A percentile compares a stretch with the other conserved stretches of the same genome.
Conservation (phyloP, 1,140 invertebrate species). For the Himalopsyche phryganea region DNA sequence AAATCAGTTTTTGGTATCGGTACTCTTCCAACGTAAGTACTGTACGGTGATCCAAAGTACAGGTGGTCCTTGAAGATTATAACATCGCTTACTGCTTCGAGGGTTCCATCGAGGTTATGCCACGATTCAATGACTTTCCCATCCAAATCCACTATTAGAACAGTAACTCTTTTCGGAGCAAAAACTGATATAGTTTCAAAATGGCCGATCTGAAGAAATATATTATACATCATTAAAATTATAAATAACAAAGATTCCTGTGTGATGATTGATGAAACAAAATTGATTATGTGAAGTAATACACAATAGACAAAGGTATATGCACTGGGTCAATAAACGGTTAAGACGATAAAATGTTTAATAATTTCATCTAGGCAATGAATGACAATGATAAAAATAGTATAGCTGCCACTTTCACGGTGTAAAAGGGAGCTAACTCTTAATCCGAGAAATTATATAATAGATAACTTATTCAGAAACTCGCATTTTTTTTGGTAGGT, state of each 20-base stretch:
- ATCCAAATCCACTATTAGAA: constrained; percentile 59
- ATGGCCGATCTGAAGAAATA: constrained; percentile 47
- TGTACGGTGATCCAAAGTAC: constrained; percentile 58
- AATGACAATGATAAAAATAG: no score
- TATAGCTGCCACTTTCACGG: no score
- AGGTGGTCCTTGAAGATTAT: constrained; percentile 46
- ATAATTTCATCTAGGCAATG: no score
- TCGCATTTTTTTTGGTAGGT: no score
- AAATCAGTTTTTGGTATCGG: constrained; percentile 48
- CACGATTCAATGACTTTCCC: constrained; percentile 63
- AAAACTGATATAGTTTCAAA: constrained; percentile 39
- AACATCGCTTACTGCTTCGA: constrained; percentile 52
- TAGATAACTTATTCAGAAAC: no score
- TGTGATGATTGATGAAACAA: constrained; percentile 34
- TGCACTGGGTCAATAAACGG: no score
- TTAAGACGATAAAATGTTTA: no score
- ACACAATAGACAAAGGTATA: background rate
- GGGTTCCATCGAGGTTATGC: constrained; percentile 50
- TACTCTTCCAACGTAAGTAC: constrained; percentile 55
- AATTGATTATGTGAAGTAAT: background rate
- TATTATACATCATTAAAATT: background rate
- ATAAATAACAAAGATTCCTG: no score
- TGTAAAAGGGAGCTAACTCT: no score
- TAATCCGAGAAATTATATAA: no score
- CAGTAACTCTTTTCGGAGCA: constrained; percentile 43